Base-by-base conservation (phyloP, 2,113 vertebrate genomes). In the Pseudopodoces humilis region DNA sequence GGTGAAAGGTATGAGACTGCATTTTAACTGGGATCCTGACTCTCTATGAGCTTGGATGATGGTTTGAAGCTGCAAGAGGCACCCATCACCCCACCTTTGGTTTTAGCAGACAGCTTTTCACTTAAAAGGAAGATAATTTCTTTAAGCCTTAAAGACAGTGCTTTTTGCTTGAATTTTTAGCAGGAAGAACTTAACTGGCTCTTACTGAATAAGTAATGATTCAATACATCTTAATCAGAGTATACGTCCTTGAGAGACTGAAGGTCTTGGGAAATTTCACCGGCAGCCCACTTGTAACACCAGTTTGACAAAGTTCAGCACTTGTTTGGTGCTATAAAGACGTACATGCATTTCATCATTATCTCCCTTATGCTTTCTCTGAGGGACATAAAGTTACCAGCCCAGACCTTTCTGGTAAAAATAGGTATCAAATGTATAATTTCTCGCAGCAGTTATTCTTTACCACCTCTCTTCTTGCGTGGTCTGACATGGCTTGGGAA, bases 151-250 rank as follows among this genome's bases (percentile, higher is more conserved):
- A 53, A 70, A 92, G 84, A 83, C 68, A 82, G 83, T 30, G 27
- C 13, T 67, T 88, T 84, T 83, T 80, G 23, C 58, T 83, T 83
- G 37, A 90, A 56, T 84, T 88, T 88, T 91, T 68, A 90, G 43
- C 63, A 92, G 76, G 56, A 77, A 83, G 82, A 84, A 85, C 39
- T 92, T 92, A 91, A 93, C 41, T 89, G 25, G 43, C 31, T 90
- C 44, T 88, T 74, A 69, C 47, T 55, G 72, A 94, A 88, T 92
- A 94, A 93, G 60, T 79, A 96, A 95, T 90, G 60, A 76, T 67
- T 70, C 63, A 52, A 85, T 94, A 56, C 18, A 86, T 96, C 94
- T 95, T 94, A 95, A 94, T 92, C 82, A 91, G 83, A 87, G 39
- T 15, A 33, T 22, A 19, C 14, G 62, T 86, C 92, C 81, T 89